Conservation (phyloP, 2,888 invertebrate genomes). For the Nyleta sp. region DNA sequence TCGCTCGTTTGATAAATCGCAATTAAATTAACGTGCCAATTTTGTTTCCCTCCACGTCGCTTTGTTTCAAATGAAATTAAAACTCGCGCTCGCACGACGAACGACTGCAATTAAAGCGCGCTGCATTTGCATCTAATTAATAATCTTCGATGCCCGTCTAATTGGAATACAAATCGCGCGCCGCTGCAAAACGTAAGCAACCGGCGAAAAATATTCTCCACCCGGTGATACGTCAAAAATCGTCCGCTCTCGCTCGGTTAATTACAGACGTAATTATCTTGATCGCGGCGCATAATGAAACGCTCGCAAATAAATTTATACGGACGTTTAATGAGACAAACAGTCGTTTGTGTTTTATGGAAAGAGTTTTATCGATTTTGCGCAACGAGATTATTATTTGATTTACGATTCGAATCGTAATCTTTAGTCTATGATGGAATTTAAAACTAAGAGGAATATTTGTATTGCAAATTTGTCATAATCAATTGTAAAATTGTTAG, state of each 20-base stretch:
- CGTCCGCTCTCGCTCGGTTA: constrained; percentile 20
- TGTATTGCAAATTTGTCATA: no score
- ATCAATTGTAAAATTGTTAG: no score
- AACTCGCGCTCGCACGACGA: background rate
- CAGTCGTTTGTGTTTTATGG: background rate
- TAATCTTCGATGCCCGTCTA: constrained; percentile 22
- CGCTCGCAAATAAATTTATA: constrained; percentile 10
- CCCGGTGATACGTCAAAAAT: constrained; percentile 23
- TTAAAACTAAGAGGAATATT: no score
- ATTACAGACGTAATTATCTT: constrained; percentile 32
- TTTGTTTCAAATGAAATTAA: background rate
- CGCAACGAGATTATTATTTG: no score
- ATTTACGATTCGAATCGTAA: no score
- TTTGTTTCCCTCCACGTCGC: background rate
- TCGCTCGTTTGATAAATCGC: constrained; percentile 20
- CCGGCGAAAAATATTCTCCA: constrained; percentile 3
- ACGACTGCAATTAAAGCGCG: constrained; percentile 7
- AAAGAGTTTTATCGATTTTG: background rate
- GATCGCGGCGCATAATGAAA: constrained; percentile 23
- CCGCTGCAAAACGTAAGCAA: constrained; percentile 1
- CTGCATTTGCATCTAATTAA: constrained; percentile 17
- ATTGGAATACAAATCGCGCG: constrained; percentile 1
- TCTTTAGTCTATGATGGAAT: no score
- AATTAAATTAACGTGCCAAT: constrained; percentile 18
- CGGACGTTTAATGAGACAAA: constrained; percentile 15